Conservation (phyloP, 2,113 vertebrate species). For the Apteryx mantelli region DNA sequence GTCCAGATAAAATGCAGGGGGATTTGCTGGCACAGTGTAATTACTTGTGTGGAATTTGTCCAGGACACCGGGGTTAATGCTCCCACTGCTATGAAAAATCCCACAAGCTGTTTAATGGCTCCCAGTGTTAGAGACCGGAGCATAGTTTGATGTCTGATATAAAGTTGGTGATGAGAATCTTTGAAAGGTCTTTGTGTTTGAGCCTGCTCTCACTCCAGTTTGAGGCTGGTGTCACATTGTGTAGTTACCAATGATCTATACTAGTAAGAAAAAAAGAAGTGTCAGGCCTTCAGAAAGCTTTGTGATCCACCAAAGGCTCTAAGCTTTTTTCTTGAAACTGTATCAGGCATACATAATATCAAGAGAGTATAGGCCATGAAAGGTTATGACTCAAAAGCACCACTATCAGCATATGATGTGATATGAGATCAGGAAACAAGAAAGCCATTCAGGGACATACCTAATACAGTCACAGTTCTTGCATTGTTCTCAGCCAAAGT, state of each 20-base stretch:
- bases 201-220: background rate
- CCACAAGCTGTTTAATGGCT: background rate
- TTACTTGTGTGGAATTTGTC: slow-evolving; percentile 43
- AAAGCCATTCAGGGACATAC: background rate
- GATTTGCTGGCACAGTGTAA: slow-evolving; percentile 41
- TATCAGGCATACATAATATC: background rate
- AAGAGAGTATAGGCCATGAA: background rate
- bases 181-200: background rate
- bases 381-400: background rate
- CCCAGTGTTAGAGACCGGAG: background rate
- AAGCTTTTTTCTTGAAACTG: background rate
- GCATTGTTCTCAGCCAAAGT: background rate
- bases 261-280: background rate
- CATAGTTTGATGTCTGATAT: background rate
- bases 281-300: background rate
- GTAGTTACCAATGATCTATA: background rate
- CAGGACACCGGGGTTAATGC: slow-evolving; percentile 6
- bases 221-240: background rate
- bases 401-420: background rate
- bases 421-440: background rate
- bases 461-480: background rate
- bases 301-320: background rate
- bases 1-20: background rate
- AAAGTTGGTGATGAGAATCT: background rate
- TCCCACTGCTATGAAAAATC: background rate